A percentile compares a stretch with the other conserved stretches of the same genome.
These are phyloP conservation scores for Anthophora plumipes DNA, from an alignment of 2,888 invertebrate species.

Conservation along the genomic window DNA sequence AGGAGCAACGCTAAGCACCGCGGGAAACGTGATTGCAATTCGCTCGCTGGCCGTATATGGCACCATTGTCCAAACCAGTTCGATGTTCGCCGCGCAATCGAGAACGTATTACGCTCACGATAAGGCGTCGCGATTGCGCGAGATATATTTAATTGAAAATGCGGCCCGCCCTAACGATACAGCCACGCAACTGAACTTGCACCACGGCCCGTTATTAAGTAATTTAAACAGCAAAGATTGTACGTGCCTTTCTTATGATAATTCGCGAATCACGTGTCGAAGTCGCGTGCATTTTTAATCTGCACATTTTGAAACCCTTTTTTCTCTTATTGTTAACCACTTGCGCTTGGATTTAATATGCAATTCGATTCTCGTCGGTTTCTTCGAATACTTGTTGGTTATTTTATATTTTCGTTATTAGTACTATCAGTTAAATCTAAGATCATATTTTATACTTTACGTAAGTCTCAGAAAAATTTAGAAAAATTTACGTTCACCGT, in stretches of 20 bases:
- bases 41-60: constrained; percentile 65
- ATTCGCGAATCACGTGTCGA: constrained; percentile 22
- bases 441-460: no score
- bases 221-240: constrained; percentile 56
- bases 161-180: constrained; percentile 62
- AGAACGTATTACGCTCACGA: constrained; percentile 70
- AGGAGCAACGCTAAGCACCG: constrained; percentile 68
- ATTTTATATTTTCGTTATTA: no score
- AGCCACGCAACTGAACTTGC: constrained; percentile 45
- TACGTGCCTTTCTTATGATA: constrained; percentile 25
- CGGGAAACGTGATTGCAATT: constrained; percentile 73
- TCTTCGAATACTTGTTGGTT: no score
- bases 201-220: constrained; percentile 61
- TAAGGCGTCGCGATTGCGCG: constrained; percentile 68
- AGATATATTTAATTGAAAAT: constrained; percentile 74
- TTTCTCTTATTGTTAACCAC: background rate
- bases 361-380: no score
- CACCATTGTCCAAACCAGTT: constrained; percentile 72
- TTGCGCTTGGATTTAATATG: no score
- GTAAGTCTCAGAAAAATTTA: no score
- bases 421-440: no score
- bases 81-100: constrained; percentile 68
- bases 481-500: background rate
- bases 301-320: background rate
- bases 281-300: background rate